Conservation (phyloP, 2,888 invertebrate genomes). For the Cabera pusaria region DNA sequence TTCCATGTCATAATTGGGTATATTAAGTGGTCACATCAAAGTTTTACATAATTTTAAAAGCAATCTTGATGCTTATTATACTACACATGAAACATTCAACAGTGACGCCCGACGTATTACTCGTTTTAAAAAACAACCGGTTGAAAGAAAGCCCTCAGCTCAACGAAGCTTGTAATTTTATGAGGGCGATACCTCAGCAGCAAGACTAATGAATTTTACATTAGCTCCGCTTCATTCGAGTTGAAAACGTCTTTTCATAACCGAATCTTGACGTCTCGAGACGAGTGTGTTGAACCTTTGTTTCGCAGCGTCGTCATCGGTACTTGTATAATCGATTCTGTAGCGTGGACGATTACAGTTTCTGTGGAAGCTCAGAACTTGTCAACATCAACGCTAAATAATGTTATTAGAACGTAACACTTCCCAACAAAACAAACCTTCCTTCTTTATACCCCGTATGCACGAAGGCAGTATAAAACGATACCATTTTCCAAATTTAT, state of each 20-base stretch:
- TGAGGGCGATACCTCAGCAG: slow-evolving; percentile 45
- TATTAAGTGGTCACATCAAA: neutral
- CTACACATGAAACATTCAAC: slow-evolving; percentile 69
- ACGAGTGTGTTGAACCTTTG: slow-evolving; percentile 21
- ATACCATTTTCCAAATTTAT: slow-evolving; percentile 10
- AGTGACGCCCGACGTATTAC: slow-evolving; percentile 51
- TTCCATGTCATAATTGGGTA: too few relatives aligned
- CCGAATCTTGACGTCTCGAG: slow-evolving; percentile 23
- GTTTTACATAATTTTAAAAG: slow-evolving; percentile 21
- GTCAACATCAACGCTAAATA: too few relatives aligned
- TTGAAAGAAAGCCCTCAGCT: slow-evolving; percentile 39
- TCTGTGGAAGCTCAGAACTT: too few relatives aligned
- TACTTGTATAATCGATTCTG: slow-evolving; percentile 3
- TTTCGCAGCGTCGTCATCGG: slow-evolving; percentile 13
- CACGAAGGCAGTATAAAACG: slow-evolving; percentile 3
- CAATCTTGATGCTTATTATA: slow-evolving; percentile 37
- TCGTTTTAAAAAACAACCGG: slow-evolving; percentile 42
- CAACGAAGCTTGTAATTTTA: slow-evolving; percentile 46
- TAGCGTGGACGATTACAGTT: too few relatives aligned
- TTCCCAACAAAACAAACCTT: neutral
- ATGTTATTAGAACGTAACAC: too few relatives aligned
- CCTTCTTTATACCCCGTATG: neutral
- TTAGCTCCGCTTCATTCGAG: slow-evolving; percentile 31
- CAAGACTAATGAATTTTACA: slow-evolving; percentile 35
- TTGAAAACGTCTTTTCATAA: slow-evolving; percentile 29